Conservation (phyloP, 2,797 vertebrate genomes). For the Periophthalmus magnuspinnatus region DNA sequence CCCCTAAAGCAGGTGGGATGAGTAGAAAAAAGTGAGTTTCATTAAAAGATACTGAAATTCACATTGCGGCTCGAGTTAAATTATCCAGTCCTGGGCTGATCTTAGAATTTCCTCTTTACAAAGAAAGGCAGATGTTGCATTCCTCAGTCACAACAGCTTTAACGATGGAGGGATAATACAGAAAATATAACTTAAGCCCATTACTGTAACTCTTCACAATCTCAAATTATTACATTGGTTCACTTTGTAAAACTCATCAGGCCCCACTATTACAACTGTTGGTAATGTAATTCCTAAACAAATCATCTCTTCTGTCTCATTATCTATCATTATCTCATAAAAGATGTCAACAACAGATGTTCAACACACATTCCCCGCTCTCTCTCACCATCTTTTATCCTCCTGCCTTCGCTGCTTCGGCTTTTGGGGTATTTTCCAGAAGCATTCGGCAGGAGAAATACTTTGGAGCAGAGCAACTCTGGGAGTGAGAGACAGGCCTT, state of each 20-base stretch:
- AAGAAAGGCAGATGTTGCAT: background rate
- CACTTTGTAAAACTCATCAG: slow-evolving; percentile 19
- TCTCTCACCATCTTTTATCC: background rate
- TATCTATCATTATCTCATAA: slow-evolving; percentile 32
- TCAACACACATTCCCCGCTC: slow-evolving; percentile 17
- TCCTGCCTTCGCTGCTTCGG: background rate
- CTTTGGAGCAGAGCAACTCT: slow-evolving; percentile 19
- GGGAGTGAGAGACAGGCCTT: slow-evolving; percentile 6
- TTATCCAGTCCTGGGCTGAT: background rate
- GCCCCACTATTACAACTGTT: slow-evolving; percentile 14
- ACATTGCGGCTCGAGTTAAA: background rate
- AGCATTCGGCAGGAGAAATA: slow-evolving; percentile 13
- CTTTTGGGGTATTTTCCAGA: slow-evolving; percentile 15
- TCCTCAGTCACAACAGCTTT: background rate
- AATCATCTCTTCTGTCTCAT: slow-evolving; percentile 29
- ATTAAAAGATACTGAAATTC: background rate
- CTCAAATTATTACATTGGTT: background rate
- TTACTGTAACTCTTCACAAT: background rate
- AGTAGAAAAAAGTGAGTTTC: background rate
- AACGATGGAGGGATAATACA: background rate
- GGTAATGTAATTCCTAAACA: slow-evolving; percentile 21
- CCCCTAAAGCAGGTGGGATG: slow-evolving; percentile 49
- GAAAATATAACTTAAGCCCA: background rate
- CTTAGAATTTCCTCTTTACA: background rate
- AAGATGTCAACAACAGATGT: slow-evolving; percentile 15